Conservation (phyloP, 2,113 vertebrate species). For the Nibea coibor region DNA sequence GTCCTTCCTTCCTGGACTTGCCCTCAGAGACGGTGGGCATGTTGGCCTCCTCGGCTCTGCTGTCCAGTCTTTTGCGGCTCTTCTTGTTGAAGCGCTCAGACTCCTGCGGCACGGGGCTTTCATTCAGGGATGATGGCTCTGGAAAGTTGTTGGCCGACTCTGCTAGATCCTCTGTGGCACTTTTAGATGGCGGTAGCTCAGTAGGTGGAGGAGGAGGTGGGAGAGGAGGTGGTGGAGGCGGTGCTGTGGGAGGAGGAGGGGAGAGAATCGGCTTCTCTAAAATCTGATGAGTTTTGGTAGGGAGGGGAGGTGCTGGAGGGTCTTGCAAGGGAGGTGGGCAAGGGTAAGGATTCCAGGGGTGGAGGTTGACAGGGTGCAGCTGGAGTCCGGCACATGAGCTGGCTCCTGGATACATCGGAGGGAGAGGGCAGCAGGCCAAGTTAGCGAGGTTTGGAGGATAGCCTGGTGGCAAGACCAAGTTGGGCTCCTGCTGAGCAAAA, state of each 20-base stretch:
- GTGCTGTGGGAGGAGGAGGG: constrained; percentile 78
- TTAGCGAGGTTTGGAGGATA: constrained; percentile 90
- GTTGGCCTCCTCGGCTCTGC: constrained; percentile 91
- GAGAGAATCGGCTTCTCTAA: constrained; percentile 91
- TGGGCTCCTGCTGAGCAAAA: constrained; percentile 90
- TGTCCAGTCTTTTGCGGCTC: constrained; percentile 93
- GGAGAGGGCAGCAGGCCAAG: constrained; percentile 91
- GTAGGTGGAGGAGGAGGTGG: constrained; percentile 87
- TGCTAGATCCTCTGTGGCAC: constrained; percentile 88
- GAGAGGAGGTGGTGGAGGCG: constrained; percentile 81
- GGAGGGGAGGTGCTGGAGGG: constrained; percentile 85
- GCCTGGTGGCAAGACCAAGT: constrained; percentile 89
- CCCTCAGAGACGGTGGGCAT: constrained; percentile 92
- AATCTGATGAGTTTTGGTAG: constrained; percentile 89
- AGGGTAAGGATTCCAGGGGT: constrained; percentile 94
- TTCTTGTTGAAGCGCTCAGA: constrained; percentile 95
- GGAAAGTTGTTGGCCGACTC: constrained; percentile 93
- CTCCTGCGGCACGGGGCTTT: constrained; percentile 92
- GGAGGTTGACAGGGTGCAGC: constrained; percentile 92
- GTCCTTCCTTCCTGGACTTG: constrained; percentile 94
- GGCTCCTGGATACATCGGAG: constrained; percentile 93
- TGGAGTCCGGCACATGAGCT: constrained; percentile 94
- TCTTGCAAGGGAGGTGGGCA: constrained; percentile 91
- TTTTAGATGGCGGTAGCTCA: constrained; percentile 89
- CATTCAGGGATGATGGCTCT: constrained; percentile 92